These are phyloP conservation scores for Poecile montanus DNA, from an alignment of 2,797 vertebrate species.

Conservation along the genomic window DNA sequence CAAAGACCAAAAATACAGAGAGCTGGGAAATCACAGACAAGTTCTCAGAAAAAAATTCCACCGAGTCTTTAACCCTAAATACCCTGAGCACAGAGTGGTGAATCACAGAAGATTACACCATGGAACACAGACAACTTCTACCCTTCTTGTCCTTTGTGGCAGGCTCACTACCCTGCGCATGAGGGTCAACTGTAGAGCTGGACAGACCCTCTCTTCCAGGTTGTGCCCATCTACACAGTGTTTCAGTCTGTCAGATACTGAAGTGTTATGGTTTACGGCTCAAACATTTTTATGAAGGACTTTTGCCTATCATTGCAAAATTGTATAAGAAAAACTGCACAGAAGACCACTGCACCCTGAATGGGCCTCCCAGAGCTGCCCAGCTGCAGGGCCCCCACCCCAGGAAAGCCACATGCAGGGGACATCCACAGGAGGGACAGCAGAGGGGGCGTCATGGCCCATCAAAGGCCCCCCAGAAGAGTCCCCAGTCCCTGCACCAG, in stretches of 20 bases:
- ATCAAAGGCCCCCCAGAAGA: background rate
- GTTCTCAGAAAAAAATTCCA: background rate
- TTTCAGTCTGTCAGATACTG: background rate
- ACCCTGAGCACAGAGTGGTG: background rate
- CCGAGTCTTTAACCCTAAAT: background rate
- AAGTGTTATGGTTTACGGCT: background rate
- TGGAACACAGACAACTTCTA: accelerated
- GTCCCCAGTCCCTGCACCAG: background rate
- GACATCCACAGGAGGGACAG: no score
- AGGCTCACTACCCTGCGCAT: background rate
- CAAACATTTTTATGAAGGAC: background rate
- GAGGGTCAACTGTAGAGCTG: background rate
- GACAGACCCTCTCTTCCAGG: background rate
- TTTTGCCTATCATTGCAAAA: background rate
- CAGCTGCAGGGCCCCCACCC: background rate
- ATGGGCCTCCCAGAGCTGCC: background rate
- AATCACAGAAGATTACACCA: background rate
- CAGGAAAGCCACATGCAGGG: background rate
- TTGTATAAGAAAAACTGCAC: background rate
- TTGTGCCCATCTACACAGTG: accelerated
- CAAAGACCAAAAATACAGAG: background rate
- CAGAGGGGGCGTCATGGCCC: background rate
- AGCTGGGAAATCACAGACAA: background rate
- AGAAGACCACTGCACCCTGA: background rate
- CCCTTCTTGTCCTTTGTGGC: background rate